Conservation (phyloP, 2,113 vertebrate genomes). For the Zosterops hypoxanthus region DNA sequence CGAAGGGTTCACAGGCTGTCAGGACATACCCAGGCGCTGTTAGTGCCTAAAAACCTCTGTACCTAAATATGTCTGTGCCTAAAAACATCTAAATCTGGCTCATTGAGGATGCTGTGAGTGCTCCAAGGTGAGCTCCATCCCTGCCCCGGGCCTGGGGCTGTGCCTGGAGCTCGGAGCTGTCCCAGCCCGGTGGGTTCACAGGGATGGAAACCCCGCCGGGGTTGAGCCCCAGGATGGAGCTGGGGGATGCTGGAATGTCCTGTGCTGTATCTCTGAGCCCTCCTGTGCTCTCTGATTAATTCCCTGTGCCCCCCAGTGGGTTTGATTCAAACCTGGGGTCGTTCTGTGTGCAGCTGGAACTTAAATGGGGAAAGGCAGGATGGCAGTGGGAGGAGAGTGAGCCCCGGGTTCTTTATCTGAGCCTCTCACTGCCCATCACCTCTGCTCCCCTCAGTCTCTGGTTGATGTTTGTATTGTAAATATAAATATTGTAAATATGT, state of each 20-base stretch:
- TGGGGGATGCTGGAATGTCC: background rate
- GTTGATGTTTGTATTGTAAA: accelerated
- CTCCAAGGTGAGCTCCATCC: background rate
- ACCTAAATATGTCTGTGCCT: background rate
- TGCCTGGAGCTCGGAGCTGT: background rate
- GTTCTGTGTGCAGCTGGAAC: background rate
- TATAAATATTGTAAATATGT: accelerated
- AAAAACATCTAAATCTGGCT: too few species aligned
- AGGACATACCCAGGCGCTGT: background rate
- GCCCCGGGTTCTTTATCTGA: background rate
- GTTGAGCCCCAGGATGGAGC: background rate
- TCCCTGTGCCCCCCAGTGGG: background rate
- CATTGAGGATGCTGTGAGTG: accelerated
- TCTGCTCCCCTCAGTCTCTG: background rate
- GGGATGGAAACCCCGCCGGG: background rate
- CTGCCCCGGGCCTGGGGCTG: background rate
- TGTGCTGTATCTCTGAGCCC: background rate
- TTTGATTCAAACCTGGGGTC: background rate
- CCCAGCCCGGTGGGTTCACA: background rate
- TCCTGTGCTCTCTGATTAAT: background rate
- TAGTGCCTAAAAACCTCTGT: background rate
- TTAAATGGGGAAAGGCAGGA: background rate
- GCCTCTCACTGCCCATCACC: background rate
- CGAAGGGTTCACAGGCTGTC: background rate
- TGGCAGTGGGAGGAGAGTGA: accelerated